Evolutionary conservation across 1,140 invertebrate species (phyloP), one percentile per base, ranked within the genome.

Genomic region (Rhizoglyphus robini): DNA sequence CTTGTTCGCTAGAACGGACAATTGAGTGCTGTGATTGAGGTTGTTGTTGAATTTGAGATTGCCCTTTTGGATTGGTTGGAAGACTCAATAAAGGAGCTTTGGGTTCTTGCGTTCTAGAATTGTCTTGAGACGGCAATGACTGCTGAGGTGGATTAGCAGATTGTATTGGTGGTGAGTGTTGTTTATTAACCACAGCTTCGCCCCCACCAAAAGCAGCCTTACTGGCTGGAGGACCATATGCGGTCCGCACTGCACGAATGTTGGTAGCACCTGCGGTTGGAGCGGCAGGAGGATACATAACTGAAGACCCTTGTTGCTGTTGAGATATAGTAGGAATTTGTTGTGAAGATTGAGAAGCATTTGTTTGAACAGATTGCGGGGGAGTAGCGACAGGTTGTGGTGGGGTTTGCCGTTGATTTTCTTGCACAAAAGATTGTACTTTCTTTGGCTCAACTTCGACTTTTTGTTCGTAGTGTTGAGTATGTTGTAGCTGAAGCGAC

Each of bases 181-280:
- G 23, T 32, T 32, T 32, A 23, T 32, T 32, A 23, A 20, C 51
- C 51, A 54, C 51, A 54, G 20, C 51, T 54, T 25, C 51, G 8
- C 8, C 15, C 8, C 51, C 51, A 54, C 51, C 20, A 54, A 54
- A 54, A 8, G 51, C 51, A 8, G 51, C 51, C 20, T 54, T 54
- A 32, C 51, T 20, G 18, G 51, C 51, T 32, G 51, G 51, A 11
- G 51, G 51, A 54, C 51, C 51, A 32, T 54, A 54, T 25, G 51
- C 51, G 15, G 51, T 54, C 23, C 51, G 51, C 18, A 41, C 51
- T 25, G 51, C 8, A 8, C 51, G 51, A 54, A 54, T 54, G 51
- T 11, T 32, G 23, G 51, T 5, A 11, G 51, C 51, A 15, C 41
- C 41, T 46, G 41, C 41, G 15, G 41, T 15, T 46, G 41, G 41